These are phyloP conservation scores for Cyrtonyx montezumae DNA, from an alignment of 2,113 vertebrate genomes.

Conservation along the genomic window DNA sequence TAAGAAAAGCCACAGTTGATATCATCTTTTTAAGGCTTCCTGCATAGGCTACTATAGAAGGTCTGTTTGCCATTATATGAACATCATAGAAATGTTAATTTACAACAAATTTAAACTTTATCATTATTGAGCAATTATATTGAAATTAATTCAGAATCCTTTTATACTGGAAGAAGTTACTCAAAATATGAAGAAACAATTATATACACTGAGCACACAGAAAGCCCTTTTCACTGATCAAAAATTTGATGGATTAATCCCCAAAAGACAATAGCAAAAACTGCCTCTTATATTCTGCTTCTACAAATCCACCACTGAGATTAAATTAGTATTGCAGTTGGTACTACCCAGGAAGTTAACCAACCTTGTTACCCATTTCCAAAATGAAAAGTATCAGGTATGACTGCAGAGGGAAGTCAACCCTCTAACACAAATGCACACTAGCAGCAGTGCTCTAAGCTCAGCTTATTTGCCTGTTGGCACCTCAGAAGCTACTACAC, in stretches of 20 bases:
- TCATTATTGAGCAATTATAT: not conserved
- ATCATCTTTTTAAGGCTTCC: not conserved
- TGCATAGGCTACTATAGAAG: not conserved
- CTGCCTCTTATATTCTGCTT: not conserved
- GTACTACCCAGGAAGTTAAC: not conserved
- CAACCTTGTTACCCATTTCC: not conserved
- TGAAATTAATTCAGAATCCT: not conserved
- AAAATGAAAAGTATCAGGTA: not conserved
- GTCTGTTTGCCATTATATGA: not conserved
- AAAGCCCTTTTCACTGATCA: not conserved
- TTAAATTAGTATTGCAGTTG: not conserved
- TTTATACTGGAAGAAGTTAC: not conserved
- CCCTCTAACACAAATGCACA: not conserved
- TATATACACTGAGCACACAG: not conserved
- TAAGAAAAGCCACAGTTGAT: not conserved
- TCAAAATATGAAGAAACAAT: not conserved
- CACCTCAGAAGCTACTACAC: not conserved
- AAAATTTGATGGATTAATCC: not conserved
- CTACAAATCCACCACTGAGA: not conserved
- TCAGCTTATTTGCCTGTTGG: not conserved
- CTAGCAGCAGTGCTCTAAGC: not conserved
- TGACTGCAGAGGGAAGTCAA: not conserved
- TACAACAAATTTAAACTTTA: not conserved
- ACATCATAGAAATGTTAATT: not conserved
- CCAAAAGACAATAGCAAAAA: not conserved